Evolutionary conservation across 2,888 invertebrate genomes (phyloP), one percentile per base, ranked within the genome.

Genomic region (Hyles lineata): DNA sequence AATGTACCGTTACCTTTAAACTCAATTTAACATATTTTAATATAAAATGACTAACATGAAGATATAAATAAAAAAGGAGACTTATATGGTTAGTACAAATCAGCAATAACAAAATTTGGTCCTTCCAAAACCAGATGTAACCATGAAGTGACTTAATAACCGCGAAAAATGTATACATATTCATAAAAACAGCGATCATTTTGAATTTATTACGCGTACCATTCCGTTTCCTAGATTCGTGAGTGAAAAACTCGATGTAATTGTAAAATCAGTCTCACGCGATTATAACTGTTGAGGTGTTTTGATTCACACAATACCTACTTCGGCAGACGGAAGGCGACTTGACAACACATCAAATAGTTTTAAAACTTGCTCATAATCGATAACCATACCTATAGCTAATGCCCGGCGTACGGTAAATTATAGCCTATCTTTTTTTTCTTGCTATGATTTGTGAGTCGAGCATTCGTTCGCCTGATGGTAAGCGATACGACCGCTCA

Each of bases 151-250:
- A 67, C 2, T 23, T 67, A 67, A 67, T 17, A 50, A 67, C 23
- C 67, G 50, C 23, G 23, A 15, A 21, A 67, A 67, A 67, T 50
- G 23, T 50, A 11, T 23, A 50, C 67, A 67, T 67, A 50, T 67
- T 67, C 15, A 67, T 50, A 67, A 50, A 15, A 50, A 50, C 9
- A 63, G 35, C 63, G 43, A 15, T 11, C 67, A 50, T 67, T 67
- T 67, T 50, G 17, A 23, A 67, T 43, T 50, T 17, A 23, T 43
- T 67, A 23, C 63, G 63, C 67, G 43, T 17, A 43, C 43, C 67
- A 67, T 50, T 67, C 23, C 67, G 50, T 67, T 67, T 67, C 67
- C 67, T 67, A 50, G 67, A 50, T 67, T 50, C 50, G 67, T 67
- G 67, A 50, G 62, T 62, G 62, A 25, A 67, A 67, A 67, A 67